These are phyloP conservation scores for Sialis lutaria DNA, from an alignment of 2,888 invertebrate genomes.

Conservation along the genomic window DNA sequence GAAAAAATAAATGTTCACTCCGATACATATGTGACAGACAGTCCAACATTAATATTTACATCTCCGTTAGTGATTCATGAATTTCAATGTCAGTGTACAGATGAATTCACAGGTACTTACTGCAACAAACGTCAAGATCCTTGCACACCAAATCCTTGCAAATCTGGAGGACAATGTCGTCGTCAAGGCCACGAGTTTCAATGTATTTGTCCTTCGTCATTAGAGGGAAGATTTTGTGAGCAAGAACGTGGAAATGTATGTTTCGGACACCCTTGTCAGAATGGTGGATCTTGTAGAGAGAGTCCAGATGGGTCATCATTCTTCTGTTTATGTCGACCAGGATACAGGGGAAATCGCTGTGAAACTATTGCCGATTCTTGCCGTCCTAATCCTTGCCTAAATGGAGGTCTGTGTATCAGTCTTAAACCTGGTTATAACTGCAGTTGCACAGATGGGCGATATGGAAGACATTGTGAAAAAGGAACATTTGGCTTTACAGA, in stretches of 20 bases:
- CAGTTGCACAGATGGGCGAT: conserved; percentile 73
- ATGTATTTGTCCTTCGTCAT: conserved; percentile 60
- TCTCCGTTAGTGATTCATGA: conserved; percentile 65
- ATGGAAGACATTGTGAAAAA: conserved; percentile 81
- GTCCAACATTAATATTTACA: conserved; percentile 63
- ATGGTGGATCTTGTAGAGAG: conserved; percentile 82
- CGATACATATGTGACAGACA: conserved; percentile 59
- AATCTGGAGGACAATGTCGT: conserved; percentile 66
- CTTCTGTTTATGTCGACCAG: conserved; percentile 82
- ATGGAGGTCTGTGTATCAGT: conserved; percentile 77
- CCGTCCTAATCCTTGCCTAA: conserved; percentile 79
- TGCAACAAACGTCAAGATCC: conserved; percentile 84
- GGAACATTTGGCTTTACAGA: conserved; percentile 80
- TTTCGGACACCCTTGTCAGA: conserved; percentile 70
- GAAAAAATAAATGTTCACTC: conserved; percentile 51
- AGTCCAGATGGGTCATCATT: conserved; percentile 75
- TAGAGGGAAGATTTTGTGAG: conserved; percentile 74
- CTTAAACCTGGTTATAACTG: conserved; percentile 76
- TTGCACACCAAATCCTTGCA: conserved; percentile 78
- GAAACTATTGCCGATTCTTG: conserved; percentile 80
- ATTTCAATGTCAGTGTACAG: conserved; percentile 62
- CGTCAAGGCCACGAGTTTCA: conserved; percentile 70
- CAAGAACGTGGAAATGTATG: conserved; percentile 71
- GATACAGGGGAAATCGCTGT: conserved; percentile 81
- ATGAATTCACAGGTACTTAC: conserved; percentile 65